phyloP scores from a whole-genome alignment of 2,888 invertebrate genomes.

The Gastrophysa polygoni region DNA sequence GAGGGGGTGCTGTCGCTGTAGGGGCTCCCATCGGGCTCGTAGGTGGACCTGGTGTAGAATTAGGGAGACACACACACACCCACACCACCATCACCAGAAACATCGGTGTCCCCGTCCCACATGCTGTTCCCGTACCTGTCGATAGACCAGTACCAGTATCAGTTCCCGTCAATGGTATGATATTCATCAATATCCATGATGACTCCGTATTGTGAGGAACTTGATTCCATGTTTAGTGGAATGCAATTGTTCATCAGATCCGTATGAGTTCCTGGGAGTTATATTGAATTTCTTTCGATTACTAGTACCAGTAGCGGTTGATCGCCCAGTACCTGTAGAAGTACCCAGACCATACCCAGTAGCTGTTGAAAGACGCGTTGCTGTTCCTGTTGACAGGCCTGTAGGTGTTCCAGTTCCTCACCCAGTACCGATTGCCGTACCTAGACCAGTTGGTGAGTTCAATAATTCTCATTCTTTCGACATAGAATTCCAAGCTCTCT shows the following conservation, averaged over 20 bases:
- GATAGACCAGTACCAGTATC: constrained; percentile 51
- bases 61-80: constrained; percentile 49
- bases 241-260: too few relatives aligned
- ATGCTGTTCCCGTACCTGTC: constrained; percentile 62
- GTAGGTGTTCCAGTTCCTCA: constrained; percentile 56
- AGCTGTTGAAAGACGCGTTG: constrained; percentile 61
- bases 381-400: constrained; percentile 63
- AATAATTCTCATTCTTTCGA: too few relatives aligned
- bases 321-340: constrained; percentile 57
- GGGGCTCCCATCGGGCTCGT: constrained; percentile 16
- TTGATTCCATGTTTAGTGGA: too few relatives aligned
- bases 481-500: too few relatives aligned
- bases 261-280: too few relatives aligned
- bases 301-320: constrained; percentile 52
- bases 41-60: constrained; percentile 37
- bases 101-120: constrained; percentile 59
- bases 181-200: too few relatives aligned
- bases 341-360: constrained; percentile 60
- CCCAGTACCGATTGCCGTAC: constrained; percentile 42
- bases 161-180: constrained; percentile 52
- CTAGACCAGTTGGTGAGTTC: constrained; percentile 49
- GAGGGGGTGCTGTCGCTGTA: constrained; percentile 27
- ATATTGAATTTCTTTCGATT: too few relatives aligned
- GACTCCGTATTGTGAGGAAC: not conserved
- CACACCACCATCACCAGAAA: constrained; percentile 60